These are phyloP conservation scores for Regulus satrapa DNA, from an alignment of 2,113 vertebrate species.

Conservation along the genomic window DNA sequence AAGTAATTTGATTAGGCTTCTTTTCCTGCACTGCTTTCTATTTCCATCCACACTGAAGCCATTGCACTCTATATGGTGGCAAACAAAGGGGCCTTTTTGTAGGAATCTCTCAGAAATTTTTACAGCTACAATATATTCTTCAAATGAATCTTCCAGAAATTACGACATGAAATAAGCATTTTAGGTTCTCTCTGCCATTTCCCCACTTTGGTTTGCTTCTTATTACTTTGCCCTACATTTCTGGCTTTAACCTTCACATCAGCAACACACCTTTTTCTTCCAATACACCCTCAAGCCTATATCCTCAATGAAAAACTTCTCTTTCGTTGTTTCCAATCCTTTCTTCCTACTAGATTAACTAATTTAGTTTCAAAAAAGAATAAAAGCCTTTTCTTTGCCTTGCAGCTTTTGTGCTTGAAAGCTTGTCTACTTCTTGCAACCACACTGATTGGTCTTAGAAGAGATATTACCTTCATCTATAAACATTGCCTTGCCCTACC, in stretches of 20 bases:
- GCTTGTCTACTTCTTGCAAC: background rate
- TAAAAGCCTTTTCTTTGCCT: background rate
- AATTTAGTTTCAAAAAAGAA: background rate
- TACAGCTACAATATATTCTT: background rate
- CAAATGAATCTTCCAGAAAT: background rate
- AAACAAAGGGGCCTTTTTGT: background rate
- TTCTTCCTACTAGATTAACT: background rate
- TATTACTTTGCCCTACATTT: background rate
- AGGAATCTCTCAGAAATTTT: background rate
- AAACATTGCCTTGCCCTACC: constrained; percentile 13
- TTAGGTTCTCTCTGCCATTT: background rate
- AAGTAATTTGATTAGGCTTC: background rate
- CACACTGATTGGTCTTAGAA: background rate
- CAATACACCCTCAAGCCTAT: background rate
- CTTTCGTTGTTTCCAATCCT: background rate
- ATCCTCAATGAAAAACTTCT: background rate
- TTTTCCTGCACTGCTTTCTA: background rate
- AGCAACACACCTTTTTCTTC: background rate
- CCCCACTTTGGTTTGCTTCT: background rate
- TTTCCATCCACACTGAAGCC: background rate
- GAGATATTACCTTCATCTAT: background rate
- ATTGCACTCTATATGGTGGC: background rate
- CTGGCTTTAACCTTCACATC: background rate
- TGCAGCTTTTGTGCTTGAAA: background rate
- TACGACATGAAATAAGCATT: background rate